These are phyloP conservation scores for Drosophila pegasa DNA, from an alignment of 2,888 invertebrate genomes.

Conservation along the genomic window DNA sequence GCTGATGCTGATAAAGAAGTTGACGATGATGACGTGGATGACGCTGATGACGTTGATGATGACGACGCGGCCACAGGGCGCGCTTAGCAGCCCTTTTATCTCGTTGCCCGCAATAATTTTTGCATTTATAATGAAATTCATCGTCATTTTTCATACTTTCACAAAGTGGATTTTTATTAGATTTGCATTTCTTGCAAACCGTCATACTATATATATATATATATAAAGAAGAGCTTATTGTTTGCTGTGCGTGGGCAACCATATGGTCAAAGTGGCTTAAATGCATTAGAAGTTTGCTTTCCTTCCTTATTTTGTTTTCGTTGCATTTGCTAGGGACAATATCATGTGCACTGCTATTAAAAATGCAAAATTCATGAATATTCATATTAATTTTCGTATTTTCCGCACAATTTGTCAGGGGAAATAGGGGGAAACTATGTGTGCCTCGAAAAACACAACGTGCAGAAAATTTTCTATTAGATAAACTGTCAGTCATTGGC, in stretches of 20 bases:
- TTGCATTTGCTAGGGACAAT: background rate
- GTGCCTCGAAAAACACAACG: constrained; percentile 41
- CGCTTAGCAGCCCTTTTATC: constrained; percentile 40
- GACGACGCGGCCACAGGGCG: constrained; percentile 30
- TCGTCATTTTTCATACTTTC: constrained; percentile 77
- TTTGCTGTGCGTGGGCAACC: constrained; percentile 14
- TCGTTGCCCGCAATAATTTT: constrained; percentile 65
- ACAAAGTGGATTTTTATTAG: constrained; percentile 79
- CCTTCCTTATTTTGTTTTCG: background rate
- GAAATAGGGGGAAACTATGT: constrained; percentile 39
- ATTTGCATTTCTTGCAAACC: constrained; percentile 60
- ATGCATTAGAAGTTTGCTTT: constrained; percentile 12
- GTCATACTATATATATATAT: constrained; percentile 7
- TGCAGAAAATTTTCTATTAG: constrained; percentile 67
- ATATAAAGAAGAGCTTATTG: constrained; percentile 6
- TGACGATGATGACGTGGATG: constrained; percentile 34
- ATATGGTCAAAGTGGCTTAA: constrained; percentile 28
- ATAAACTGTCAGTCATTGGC: constrained; percentile 73
- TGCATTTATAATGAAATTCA: constrained; percentile 81
- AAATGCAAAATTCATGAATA: constrained; percentile 30
- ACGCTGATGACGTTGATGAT: constrained; percentile 32
- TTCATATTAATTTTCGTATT: constrained; percentile 52
- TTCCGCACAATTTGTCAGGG: constrained; percentile 63
- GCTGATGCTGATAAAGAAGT: constrained; percentile 23
- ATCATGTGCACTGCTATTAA: constrained; percentile 8